Conservation (phyloP, 2,113 vertebrate genomes). For the Amphiprion percula region DNA sequence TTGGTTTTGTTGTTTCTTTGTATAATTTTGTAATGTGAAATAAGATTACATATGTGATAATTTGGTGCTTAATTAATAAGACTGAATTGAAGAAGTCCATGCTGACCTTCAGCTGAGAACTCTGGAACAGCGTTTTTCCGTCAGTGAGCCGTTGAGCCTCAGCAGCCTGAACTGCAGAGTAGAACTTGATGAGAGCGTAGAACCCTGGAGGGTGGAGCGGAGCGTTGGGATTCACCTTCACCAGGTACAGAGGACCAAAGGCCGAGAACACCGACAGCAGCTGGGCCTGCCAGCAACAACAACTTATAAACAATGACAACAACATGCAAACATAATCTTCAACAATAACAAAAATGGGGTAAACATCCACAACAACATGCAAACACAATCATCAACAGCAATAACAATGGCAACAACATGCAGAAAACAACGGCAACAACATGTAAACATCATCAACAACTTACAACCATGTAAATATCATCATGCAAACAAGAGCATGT, state of each 20-base stretch:
- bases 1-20: too few relatives aligned
- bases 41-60: too few relatives aligned
- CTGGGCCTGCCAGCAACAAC: slow-evolving; percentile 64
- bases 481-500: too few relatives aligned
- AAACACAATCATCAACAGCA: not conserved
- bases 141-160: slow-evolving; percentile 81
- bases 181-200: slow-evolving; percentile 87
- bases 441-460: too few relatives aligned
- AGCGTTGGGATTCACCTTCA: slow-evolving; percentile 81
- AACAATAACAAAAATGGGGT: too few relatives aligned
- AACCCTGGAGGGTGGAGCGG: slow-evolving; percentile 77
- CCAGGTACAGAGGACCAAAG: slow-evolving; percentile 86
- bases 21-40: too few relatives aligned
- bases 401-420: too few relatives aligned
- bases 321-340: too few relatives aligned
- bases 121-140: slow-evolving; percentile 80
- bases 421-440: not conserved
- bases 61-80: not conserved
- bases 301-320: not conserved
- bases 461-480: too few relatives aligned
- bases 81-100: not conserved
- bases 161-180: slow-evolving; percentile 81
- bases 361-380: not conserved
- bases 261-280: slow-evolving; percentile 80
- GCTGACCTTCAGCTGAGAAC: slow-evolving; percentile 83